Conservation (phyloP, 2,113 vertebrate genomes). For the Aptenodytes forsteri region DNA sequence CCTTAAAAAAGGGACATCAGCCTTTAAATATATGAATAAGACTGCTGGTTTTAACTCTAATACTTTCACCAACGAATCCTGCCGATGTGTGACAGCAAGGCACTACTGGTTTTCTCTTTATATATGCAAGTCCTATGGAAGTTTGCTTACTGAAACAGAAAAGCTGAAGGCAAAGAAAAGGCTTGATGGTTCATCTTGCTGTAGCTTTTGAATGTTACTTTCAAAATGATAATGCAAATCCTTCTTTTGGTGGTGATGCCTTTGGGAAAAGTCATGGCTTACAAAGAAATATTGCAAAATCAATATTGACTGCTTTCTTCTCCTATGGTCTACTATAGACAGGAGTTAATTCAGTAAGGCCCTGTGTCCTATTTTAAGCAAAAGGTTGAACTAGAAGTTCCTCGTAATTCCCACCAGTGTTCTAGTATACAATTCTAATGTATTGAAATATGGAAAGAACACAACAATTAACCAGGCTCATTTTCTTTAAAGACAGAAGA, state of each 20-base stretch:
- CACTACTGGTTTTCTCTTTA: not conserved
- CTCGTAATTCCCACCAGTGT: not conserved
- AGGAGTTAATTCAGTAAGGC: not conserved
- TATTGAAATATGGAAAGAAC: not conserved
- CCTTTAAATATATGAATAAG: not conserved
- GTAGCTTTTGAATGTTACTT: not conserved
- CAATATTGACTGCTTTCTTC: not conserved
- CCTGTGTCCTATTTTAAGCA: not conserved
- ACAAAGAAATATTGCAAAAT: not conserved
- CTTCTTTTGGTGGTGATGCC: not conserved
- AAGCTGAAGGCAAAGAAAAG: not conserved
- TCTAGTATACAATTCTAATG: not conserved
- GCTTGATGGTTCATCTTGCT: not conserved
- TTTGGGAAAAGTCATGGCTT: not conserved
- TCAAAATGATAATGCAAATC: not conserved
- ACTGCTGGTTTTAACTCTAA: not conserved
- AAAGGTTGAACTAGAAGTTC: not conserved
- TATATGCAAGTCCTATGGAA: not conserved
- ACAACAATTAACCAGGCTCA: fast-evolving
- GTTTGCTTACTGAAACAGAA: not conserved
- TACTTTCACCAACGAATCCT: not conserved
- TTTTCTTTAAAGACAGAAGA: not conserved
- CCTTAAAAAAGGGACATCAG: not conserved
- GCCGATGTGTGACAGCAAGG: not conserved
- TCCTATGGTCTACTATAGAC: not conserved